Percentiles rank a stretch among this genome's conserved stretches.
Conservation (phyloP, 2,113 vertebrate genomes). For the Toxostoma redivivum region DNA sequence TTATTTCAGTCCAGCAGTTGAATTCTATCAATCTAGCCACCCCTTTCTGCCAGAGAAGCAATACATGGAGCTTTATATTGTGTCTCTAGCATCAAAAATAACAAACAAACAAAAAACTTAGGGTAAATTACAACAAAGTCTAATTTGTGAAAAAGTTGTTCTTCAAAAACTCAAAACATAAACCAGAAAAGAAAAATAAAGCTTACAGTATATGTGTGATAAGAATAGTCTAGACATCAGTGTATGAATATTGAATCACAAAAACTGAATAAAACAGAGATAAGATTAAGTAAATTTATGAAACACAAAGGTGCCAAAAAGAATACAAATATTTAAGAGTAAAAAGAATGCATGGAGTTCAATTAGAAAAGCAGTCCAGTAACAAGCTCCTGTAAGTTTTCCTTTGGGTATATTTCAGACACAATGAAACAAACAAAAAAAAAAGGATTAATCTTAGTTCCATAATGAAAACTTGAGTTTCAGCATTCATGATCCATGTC, state of each 20-base stretch:
- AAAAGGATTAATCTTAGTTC: background rate
- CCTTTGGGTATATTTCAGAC: background rate
- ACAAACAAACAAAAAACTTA: constrained; percentile 4
- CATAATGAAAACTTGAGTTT: background rate
- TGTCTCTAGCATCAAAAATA: background rate
- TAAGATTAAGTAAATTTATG: constrained; percentile 57
- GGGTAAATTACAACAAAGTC: constrained; percentile 35
- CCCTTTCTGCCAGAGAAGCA: constrained; percentile 44
- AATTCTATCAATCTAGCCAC: constrained; percentile 66
- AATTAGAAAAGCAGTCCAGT: background rate
- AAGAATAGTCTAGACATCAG: constrained; percentile 65
- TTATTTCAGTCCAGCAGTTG: constrained; percentile 48
- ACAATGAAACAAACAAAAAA: background rate
- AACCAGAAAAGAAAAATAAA: constrained; percentile 9
- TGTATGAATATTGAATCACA: constrained; percentile 60
- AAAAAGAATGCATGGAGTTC: background rate
- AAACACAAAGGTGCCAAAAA: constrained; percentile 15
- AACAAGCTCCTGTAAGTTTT: background rate
- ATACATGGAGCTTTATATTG: constrained; percentile 1
- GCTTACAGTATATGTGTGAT: constrained; percentile 29
- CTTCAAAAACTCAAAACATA: constrained; percentile 47
- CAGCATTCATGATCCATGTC: background rate
- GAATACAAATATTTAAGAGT: background rate
- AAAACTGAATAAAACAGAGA: constrained; percentile 49
- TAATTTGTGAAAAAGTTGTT: constrained; percentile 42